Evolutionary conservation across 2,888 invertebrate genomes (phyloP).

Genomic region (Drosophila antonietae): DNA sequence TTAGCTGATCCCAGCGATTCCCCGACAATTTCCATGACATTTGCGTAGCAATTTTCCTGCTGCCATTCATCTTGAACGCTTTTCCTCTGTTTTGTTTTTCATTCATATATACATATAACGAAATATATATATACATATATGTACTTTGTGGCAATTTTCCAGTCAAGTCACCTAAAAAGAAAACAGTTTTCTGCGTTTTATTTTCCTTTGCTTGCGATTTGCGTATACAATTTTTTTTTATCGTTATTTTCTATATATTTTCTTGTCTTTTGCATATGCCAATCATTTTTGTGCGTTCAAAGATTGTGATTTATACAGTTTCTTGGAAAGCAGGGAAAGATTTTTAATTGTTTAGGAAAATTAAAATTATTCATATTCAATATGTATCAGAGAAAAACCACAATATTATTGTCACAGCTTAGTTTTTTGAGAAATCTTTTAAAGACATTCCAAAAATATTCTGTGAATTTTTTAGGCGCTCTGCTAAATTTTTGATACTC

Average conservation of each 20-base stretch:
- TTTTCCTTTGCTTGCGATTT: slow-evolving; percentile 3
- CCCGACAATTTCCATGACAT: slow-evolving; percentile 21
- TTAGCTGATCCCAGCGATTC: slow-evolving; percentile 14
- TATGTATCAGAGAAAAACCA: background rate
- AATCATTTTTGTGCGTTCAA: slow-evolving; percentile 23
- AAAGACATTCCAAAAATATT: background rate
- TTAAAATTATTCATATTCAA: background rate
- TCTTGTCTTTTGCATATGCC: slow-evolving; percentile 21
- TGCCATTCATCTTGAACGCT: slow-evolving; percentile 58
- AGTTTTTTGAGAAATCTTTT: background rate
- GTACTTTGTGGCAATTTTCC: slow-evolving; percentile 34
- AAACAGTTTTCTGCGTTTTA: slow-evolving; percentile 17
- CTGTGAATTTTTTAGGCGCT: background rate
- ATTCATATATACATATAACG: background rate
- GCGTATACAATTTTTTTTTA: slow-evolving; percentile 17
- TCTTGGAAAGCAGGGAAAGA: background rate
- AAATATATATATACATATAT: background rate
- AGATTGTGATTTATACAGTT: slow-evolving; percentile 4
- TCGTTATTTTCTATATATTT: background rate
- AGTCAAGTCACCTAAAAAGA: slow-evolving; percentile 36
- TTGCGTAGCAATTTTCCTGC: slow-evolving; percentile 34
- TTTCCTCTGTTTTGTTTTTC: background rate
- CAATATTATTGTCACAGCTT: background rate
- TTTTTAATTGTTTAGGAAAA: background rate
- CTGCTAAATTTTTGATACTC: background rate